These are phyloP conservation scores for Argyresthia goedartella DNA, from an alignment of 2,888 invertebrate species.

Conservation along the genomic window DNA sequence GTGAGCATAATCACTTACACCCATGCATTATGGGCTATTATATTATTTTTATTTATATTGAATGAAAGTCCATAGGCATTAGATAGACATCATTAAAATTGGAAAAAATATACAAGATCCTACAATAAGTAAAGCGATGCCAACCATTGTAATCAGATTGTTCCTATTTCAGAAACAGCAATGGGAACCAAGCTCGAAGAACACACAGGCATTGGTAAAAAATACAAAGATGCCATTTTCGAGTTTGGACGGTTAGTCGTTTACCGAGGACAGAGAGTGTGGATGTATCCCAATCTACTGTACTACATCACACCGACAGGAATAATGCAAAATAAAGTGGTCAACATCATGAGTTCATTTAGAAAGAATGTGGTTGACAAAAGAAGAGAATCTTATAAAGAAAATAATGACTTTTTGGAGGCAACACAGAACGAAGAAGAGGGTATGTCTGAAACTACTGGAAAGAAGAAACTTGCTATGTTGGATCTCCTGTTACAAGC, in stretches of 20 bases:
- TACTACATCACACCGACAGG: slow-evolving; percentile 66
- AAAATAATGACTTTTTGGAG: slow-evolving; percentile 10
- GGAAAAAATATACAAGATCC: not conserved
- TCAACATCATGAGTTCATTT: slow-evolving; percentile 43
- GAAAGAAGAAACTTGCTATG: slow-evolving; percentile 65
- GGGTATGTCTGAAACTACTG: slow-evolving; percentile 22
- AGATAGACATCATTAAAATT: too few relatives aligned
- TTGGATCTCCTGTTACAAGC: slow-evolving; percentile 61
- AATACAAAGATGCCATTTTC: slow-evolving; percentile 72
- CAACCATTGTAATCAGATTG: not conserved
- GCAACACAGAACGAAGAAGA: slow-evolving; percentile 14
- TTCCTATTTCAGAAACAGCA: slow-evolving; percentile 66
- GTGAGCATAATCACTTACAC: not conserved
- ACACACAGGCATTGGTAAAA: slow-evolving; percentile 43
- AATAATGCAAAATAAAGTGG: slow-evolving; percentile 42
- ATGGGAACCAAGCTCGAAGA: slow-evolving; percentile 76
- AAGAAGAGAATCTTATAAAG: slow-evolving; percentile 24
- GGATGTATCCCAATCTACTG: slow-evolving; percentile 65
- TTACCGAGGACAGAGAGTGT: slow-evolving; percentile 59
- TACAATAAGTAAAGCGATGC: slow-evolving; percentile 1
- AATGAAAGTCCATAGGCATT: too few relatives aligned
- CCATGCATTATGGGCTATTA: not conserved
- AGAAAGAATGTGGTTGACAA: slow-evolving; percentile 45
- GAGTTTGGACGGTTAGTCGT: slow-evolving; percentile 43
- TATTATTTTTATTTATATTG: too few relatives aligned